These are phyloP conservation scores for Pedetes capensis DNA, from an alignment of 2,113 vertebrate genomes.

Conservation along the genomic window DNA sequence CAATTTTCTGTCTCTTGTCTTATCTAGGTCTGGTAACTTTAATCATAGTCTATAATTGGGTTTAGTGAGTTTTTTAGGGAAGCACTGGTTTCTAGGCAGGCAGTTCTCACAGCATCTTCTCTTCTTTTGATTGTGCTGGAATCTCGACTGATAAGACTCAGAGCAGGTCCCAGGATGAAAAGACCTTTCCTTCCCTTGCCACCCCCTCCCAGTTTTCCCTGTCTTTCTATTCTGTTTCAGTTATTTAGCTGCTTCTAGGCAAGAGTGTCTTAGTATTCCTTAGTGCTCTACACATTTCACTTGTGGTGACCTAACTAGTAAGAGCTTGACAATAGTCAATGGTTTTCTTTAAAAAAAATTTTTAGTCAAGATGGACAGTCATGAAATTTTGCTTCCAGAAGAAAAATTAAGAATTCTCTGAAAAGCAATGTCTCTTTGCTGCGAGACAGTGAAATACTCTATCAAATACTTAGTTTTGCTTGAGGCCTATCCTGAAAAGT, in stretches of 20 bases:
- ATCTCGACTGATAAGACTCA: no score
- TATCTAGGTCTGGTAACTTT: no score
- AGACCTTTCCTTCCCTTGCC: no score
- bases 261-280: neutral
- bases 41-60: no score
- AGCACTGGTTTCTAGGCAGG: no score
- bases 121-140: no score
- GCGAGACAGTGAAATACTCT: neutral
- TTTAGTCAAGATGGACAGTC: neutral
- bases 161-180: no score
- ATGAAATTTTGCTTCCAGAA: neutral
- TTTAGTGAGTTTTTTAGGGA: no score
- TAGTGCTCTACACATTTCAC: neutral
- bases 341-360: neutral
- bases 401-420: neutral
- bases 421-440: neutral
- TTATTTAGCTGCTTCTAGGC: neutral
- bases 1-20: no score
- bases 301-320: neutral
- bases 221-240: no score
- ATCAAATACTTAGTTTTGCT: neutral
- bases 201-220: no score
- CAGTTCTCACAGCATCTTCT: no score
- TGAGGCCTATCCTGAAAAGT: neutral
- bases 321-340: neutral